phyloP scores from a whole-genome alignment of 2,888 invertebrate genomes.

The Phrixothrix hirtus region DNA sequence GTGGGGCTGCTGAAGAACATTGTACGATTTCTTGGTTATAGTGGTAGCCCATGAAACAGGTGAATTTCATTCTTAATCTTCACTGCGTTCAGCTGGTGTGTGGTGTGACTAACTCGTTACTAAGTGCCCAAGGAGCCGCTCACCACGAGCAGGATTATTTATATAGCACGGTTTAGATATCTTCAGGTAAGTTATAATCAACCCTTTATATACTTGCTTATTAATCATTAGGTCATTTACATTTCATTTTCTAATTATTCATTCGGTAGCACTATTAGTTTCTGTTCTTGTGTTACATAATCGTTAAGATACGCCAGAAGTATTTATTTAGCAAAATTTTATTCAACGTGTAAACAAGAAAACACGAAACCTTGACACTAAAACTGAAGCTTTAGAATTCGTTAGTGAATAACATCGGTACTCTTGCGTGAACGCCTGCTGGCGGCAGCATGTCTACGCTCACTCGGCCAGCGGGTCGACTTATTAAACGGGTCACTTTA shows the following conservation, averaged over 20 bases:
- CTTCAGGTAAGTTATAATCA: slow-evolving; percentile 12
- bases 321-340: no score
- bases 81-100: slow-evolving; percentile 35
- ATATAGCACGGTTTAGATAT: slow-evolving; percentile 2
- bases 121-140: slow-evolving; percentile 19
- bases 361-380: slow-evolving; percentile 18
- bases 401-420: slow-evolving; percentile 9
- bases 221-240: no score
- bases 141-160: slow-evolving; percentile 26
- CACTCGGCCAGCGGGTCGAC: slow-evolving; percentile 38
- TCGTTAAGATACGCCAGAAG: no score
- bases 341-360: not conserved
- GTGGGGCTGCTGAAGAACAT: slow-evolving; percentile 41
- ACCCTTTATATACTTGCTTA: no score
- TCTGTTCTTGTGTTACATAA: no score
- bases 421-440: slow-evolving; percentile 29
- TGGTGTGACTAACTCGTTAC: slow-evolving; percentile 25
- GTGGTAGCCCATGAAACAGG: slow-evolving; percentile 54
- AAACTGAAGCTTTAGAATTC: slow-evolving; percentile 3
- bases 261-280: no score
- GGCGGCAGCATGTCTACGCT: slow-evolving; percentile 29
- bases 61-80: slow-evolving; percentile 57
- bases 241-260: no score
- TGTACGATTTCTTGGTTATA: slow-evolving; percentile 40
- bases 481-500: slow-evolving; percentile 30